Evolutionary conservation across 30 jellyfish, hydroid and myxozoan genomes (phyloP), one percentile per base, ranked within the genome.

Genomic region (Phacellophora camtschatica): DNA sequence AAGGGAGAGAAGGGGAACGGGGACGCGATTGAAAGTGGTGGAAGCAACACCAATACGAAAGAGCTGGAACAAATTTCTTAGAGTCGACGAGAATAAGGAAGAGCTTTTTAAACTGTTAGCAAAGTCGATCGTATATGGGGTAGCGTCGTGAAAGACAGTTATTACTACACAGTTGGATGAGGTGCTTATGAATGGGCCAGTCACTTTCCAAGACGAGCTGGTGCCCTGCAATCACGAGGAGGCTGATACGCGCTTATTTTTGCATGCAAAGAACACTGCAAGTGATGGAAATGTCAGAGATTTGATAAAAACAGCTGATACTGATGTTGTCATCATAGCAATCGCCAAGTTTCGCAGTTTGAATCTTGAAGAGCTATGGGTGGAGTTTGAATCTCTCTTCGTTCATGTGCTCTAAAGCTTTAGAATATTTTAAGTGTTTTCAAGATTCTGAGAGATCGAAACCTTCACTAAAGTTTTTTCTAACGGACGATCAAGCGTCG

Each of bases 201-300:
- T 18, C 20, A 48, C 46, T 43, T 13, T 31, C 66, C 62, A 31
- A 20, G 74, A 65, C 49, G 74, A 61, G 83, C 61, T 48, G 15
- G 42, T 74, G 32, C 73, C 90, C 18, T 33, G 84, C 51, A 79
- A 37, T 43, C 90, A 62, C 49, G 84, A 59, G 48, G 90, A 79
- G 37, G 90, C 90, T 29, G 90, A 79, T 49, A 79, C 90, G 20
- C 25, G 83, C 30, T 61, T 62, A 11, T 79, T 77, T 23, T 37
- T 79, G 53, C 90, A 79, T 67, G 71, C 51, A 32, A 41, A 61
- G 62, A 45, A 34, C 51, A 71, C 64, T 59, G 30, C 83, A 16
- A 61, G n/a, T 19, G 23, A 32, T 33, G 90, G 90, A 35, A 74
- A 79, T 79, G 64, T 51, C 30, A 53, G 66, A n/a, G 78, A 51